Conservation (phyloP, 2,888 invertebrate genomes). For the Glyphotaelius pellucidus region DNA sequence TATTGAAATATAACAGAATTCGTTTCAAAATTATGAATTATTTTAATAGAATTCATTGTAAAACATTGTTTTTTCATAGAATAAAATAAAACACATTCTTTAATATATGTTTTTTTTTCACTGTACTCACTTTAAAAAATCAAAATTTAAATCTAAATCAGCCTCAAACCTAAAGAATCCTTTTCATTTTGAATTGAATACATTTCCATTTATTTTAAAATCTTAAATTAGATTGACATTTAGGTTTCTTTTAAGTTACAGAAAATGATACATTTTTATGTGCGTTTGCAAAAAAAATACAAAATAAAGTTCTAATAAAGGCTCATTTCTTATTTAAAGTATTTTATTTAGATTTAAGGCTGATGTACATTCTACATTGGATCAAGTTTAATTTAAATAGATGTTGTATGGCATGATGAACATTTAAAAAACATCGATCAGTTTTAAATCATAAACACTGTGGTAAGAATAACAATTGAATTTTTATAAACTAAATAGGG, state of each 20-base stretch:
- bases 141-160: background rate
- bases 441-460: background rate
- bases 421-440: background rate
- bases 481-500: background rate
- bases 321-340: background rate
- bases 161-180: background rate
- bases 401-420: background rate
- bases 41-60: background rate
- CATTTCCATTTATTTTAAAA: background rate
- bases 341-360: constrained; percentile 8
- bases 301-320: too few relatives aligned
- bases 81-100: too few relatives aligned
- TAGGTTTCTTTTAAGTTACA: background rate
- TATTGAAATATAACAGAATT: too few relatives aligned
- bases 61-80: too few relatives aligned
- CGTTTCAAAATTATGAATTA: background rate
- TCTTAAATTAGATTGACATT: background rate
- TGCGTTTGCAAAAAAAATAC: background rate
- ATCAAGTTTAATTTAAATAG: background rate
- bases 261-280: background rate
- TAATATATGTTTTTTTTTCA: background rate
- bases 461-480: background rate
- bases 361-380: background rate
- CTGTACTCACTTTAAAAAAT: background rate
- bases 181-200: background rate